Base-by-base conservation (phyloP, 2,888 invertebrate genomes). In the Perdita meconis region DNA sequence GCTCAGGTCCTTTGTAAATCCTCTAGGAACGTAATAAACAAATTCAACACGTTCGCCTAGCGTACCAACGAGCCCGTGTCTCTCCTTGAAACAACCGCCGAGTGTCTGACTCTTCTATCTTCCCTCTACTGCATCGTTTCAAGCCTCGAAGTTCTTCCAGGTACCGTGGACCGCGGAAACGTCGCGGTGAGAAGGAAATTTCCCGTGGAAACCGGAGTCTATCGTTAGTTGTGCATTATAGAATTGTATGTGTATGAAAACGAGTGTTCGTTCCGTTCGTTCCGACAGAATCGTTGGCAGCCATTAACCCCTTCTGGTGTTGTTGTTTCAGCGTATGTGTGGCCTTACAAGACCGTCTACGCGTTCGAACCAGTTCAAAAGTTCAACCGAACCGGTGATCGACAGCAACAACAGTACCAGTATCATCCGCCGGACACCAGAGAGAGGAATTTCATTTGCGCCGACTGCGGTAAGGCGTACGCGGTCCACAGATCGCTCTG, bases 401-500 rank as follows among this genome's bases (percentile, higher is more conserved):
- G 40, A 50, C 68, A 38, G 0, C 71, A 75, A n/a, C 75, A 55
- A 22, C 30, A 24, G 1, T 61, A 47, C 1, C 76, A 51, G 19
- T 64, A 66, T 47, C 22, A 19, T 19, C 12, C 22, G 16, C 8
- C 2, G 34, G 56, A 75, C 16, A 26, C 10, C 4, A 68, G 61
- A 6, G 78, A 76, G n/a, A 77, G 82, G 47, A 75, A 68, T 5
- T 90, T 84, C 77, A 67, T 77, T 8, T 92, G 92, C 68, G 66
- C 77, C 10, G 88, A 89, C 40, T 92, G 92, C 66, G 91, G 92
- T 38, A 91, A 90, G 56, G 73, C 83, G 16, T 92, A 92, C 74
- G 84, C 87, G 12, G 91, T 90, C 1, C 83, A 84, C 36, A 87
- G 91, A 24, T 92, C 92, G 0, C 82, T 91, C 0, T 89, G 91